Conservation (phyloP, 2,888 invertebrate genomes). For the Monopis laevigella region DNA sequence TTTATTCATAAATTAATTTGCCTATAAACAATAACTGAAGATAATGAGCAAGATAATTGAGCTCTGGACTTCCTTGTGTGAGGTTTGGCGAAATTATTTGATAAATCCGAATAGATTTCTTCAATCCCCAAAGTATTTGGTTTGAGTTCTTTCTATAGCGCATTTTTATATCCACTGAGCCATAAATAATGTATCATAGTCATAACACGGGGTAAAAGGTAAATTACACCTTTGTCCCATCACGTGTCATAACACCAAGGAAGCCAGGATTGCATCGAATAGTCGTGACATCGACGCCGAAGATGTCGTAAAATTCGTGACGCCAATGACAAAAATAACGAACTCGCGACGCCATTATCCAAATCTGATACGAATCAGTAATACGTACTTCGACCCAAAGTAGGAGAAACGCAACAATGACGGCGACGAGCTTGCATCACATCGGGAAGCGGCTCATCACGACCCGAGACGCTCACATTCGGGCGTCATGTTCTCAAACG, state of each 20-base stretch:
- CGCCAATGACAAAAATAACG: conserved; percentile 43
- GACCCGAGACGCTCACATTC: conserved; percentile 22
- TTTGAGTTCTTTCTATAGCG: no score
- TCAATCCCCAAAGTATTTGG: conserved; percentile 23
- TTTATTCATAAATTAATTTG: no score
- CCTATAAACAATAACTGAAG: no score
- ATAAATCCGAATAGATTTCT: no score
- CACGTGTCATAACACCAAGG: neutral
- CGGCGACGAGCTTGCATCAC: conserved; percentile 40
- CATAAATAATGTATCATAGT: conserved; percentile 3
- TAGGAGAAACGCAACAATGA: conserved; percentile 23
- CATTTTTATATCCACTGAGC: neutral
- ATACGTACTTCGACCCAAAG: neutral
- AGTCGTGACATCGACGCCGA: conserved; percentile 34
- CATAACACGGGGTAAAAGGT: neutral
- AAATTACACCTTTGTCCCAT: neutral
- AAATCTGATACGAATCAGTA: conserved; percentile 36
- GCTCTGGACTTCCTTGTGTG: no score
- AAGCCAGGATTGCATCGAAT: conserved; percentile 33
- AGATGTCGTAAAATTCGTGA: conserved; percentile 38
- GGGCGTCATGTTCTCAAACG: no score
- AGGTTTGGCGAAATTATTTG: no score
- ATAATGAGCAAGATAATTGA: no score
- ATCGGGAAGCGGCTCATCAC: conserved; percentile 40
- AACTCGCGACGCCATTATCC: conserved; percentile 33